A percentile compares a stretch with the other conserved stretches of the same genome.
These are phyloP conservation scores for Octodon degus DNA, from an alignment of 2,113 vertebrate genomes.

Conservation along the genomic window DNA sequence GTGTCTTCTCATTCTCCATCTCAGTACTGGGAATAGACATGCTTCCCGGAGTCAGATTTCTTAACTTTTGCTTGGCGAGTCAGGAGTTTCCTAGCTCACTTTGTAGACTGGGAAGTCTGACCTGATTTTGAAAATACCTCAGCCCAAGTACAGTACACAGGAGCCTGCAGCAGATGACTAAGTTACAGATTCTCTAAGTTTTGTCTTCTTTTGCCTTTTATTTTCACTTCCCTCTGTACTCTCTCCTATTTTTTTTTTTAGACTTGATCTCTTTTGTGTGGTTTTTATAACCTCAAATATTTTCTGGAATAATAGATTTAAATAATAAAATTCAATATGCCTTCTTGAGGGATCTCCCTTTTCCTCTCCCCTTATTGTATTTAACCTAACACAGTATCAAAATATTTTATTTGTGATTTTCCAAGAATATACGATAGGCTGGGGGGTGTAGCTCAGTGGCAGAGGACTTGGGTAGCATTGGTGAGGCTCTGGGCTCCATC, in stretches of 20 bases:
- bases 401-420: constrained; percentile 53
- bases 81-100: not conserved
- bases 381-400: constrained; percentile 30
- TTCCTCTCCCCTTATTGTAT: not conserved
- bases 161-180: not conserved
- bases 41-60: not conserved
- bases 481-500: too few relatives aligned
- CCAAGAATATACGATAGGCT: not conserved
- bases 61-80: not conserved
- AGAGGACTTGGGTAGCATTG: too few relatives aligned
- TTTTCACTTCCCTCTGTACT: not conserved
- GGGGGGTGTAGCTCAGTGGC: too few relatives aligned
- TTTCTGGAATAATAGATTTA: not conserved
- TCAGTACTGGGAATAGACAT: not conserved
- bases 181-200: not conserved
- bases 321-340: constrained; percentile 6
- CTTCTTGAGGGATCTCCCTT: not conserved
- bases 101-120: not conserved
- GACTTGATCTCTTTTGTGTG: not conserved
- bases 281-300: not conserved
- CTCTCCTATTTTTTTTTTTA: not conserved
- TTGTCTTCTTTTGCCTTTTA: not conserved
- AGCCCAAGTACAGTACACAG: not conserved
- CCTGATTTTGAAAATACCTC: not conserved
- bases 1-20: not conserved